Evolutionary conservation across 2,888 invertebrate species (phyloP), one percentile per base, ranked within the genome.

Genomic region (Pristionchus japonicus): DNA sequence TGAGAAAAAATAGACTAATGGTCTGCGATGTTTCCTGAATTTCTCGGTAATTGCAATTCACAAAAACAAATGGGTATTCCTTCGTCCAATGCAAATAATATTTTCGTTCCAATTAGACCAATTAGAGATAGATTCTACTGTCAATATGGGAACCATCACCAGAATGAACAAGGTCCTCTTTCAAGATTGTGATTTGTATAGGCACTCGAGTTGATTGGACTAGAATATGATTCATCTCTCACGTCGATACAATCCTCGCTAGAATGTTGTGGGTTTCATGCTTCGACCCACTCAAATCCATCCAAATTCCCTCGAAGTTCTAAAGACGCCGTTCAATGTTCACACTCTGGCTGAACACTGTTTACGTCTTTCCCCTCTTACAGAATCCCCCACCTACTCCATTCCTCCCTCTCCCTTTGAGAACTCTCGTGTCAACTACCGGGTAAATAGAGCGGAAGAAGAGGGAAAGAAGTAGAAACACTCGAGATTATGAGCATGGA

Each of bases 361-460:
- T 77, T 77, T 43, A 77, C 31, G 74, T 31, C 9, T 20, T 74
- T 31, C 27, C 9, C 7, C 43, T n/a, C n/a, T n/a, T 13, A 47
- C 77, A 27, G 23, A 43, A 47, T 47, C 40, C 11, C 27, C 77
- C 77, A 27, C 77, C 77, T 77, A 77, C 77, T 77, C 43, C 77
- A 27, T 77, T 47, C 43, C 77, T 77, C 77, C 34, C 77, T 77
- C 43, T 43, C 47, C 23, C n/a, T 77, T 34, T 74, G 4, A 64
- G 61, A 64, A 74, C 37, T 37, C 43, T 77, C 43, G 77, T 47
- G 77, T 43, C 47, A 77, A 77, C 43, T 43, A 77, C n/a, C 7
- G 15, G 77, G 64, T 40, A 47, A 85, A 47, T 17, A 85, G 85
- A 85, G 27, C 27, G 37, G 40, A 40, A 84, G 83, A 84, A 43